Base-by-base conservation (phyloP, 2,888 invertebrate genomes). In the Salticus scenicus region DNA sequence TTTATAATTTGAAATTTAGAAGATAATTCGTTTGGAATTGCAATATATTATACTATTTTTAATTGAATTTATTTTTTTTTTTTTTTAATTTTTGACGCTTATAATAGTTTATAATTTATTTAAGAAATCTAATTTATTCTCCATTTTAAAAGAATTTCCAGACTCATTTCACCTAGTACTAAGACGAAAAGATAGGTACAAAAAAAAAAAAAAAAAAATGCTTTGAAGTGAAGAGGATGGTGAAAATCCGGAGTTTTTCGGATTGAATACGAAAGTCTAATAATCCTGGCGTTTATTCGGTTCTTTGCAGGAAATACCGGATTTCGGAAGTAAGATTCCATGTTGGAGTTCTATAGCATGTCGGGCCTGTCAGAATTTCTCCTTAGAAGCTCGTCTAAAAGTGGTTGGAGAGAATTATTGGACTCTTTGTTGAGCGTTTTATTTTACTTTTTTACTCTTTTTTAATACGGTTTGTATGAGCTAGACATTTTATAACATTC, bases 221-320 rank as follows among this genome's bases (percentile, higher is more conserved):
- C 37, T 28, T 30, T n/a, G 20, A 31, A 41, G 75, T n/a, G 20
- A n/a, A 31, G 20, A 27, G 37, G 66, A 73, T 66, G 66, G 47
- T 66, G 79, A 47, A 79, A 79, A 66, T 79, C 72, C 66, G 27
- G 47, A 30, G 72, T 79, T 79, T 72, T 66, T 72, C 51, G 72
- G 79, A 66, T 79, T 63, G 33, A 64, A 41, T 72, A 30, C 72
- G 66, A 71, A 78, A 79, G 66, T 79, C 79, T 71, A 72, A 72
- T 72, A 79, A 72, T 79, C 70, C 27, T 72, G 72, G 66, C 47
- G 79, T 79, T 79, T 79, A 79, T 79, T 79, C 71, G 79, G 31
- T 42, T 71, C 51, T 42, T 79, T 72, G 72, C 72, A 79, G 79
- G 79, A 79, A 79, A 79, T 79, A 72, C 79, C 79, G 79, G 79